These are phyloP conservation scores for Teinopalpus imperialis DNA, from an alignment of 2,888 invertebrate species.

Conservation along the genomic window DNA sequence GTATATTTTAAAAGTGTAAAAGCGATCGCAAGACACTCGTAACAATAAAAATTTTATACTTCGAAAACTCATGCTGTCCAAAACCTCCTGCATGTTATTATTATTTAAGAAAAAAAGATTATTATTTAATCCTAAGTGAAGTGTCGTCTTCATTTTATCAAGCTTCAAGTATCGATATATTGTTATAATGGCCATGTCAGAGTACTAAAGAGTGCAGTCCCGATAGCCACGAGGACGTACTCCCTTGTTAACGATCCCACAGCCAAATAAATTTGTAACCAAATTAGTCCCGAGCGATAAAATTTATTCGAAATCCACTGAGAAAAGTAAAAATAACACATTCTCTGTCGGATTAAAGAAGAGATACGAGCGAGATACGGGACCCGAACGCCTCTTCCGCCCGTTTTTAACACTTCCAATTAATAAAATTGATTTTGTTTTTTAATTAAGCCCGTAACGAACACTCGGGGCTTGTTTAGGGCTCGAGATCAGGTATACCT, in stretches of 20 bases:
- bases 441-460: slow-evolving; percentile 79
- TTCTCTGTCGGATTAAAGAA: slow-evolving; percentile 80
- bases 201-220: slow-evolving; percentile 72
- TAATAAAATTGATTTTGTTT: slow-evolving; percentile 82
- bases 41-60: slow-evolving; percentile 68
- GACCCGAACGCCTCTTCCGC: slow-evolving; percentile 71
- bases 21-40: slow-evolving; percentile 53
- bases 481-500: slow-evolving; percentile 68
- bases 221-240: slow-evolving; percentile 77
- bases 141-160: slow-evolving; percentile 80
- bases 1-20: slow-evolving; percentile 55
- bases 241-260: slow-evolving; percentile 78
- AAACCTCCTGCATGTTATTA: slow-evolving; percentile 34
- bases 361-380: slow-evolving; percentile 77
- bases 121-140: slow-evolving; percentile 78
- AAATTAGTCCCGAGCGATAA: slow-evolving; percentile 81
- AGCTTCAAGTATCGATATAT: slow-evolving; percentile 75
- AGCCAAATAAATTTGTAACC: slow-evolving; percentile 82
- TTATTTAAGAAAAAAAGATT: slow-evolving; percentile 52
- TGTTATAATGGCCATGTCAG: slow-evolving; percentile 72
- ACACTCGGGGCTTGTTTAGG: slow-evolving; percentile 68
- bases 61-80: slow-evolving; percentile 49
- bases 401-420: slow-evolving; percentile 82
- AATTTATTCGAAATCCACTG: slow-evolving; percentile 81
- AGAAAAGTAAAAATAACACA: slow-evolving; percentile 81